Base-by-base conservation (phyloP, 2,797 vertebrate species). In the Macroramphosus scolopax region DNA sequence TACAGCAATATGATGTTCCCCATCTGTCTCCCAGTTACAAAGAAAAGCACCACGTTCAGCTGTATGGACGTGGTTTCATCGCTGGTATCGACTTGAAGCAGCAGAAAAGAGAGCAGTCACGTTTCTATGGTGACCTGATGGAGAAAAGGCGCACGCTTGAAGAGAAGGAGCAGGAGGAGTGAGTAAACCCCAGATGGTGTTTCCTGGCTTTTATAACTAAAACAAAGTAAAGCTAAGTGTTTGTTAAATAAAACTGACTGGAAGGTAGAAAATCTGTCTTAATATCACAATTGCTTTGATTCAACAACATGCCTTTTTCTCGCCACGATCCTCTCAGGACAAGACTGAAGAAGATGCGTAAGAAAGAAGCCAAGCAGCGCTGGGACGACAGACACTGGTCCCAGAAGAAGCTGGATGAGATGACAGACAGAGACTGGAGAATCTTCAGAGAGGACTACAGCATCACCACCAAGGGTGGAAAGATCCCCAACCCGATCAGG, bases 391-490 rank as follows among this genome's bases (percentile, higher is more conserved):
- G 96, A 4, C 96, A 99, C 63, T 99, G 96, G 96, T 96, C 95
- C n/a, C 96, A 99, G 89, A 99, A 99, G 90, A 99, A 98, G 82
- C 87, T 99, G 74, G 96, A 98, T 0, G 96, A 99, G 87, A 99
- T 99, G 96, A 97, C 93, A 0, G 96, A 99, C 91, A 90, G 96
- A 68, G 96, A 99, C 85, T 99, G 96, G 96, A 86, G 96, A 37
- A 98, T 98, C 79, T 99, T 99, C 80, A 88, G 96, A 0, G 96
- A 99, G 72, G 96, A 99, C 68, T 98, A 99, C 78, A 99, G 95
- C 86, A 98, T 99, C 81, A 99, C 96, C 70, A 98, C 96, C 64
- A 99, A 99, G 74, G 96, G 96, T 24, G 95, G 96, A 62, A 97
- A 97, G 83, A 99, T 99, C 59, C 96, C 96, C 1, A 98, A 99